Conservation (phyloP, 1,140 invertebrate species). For the Bombyx mori region DNA sequence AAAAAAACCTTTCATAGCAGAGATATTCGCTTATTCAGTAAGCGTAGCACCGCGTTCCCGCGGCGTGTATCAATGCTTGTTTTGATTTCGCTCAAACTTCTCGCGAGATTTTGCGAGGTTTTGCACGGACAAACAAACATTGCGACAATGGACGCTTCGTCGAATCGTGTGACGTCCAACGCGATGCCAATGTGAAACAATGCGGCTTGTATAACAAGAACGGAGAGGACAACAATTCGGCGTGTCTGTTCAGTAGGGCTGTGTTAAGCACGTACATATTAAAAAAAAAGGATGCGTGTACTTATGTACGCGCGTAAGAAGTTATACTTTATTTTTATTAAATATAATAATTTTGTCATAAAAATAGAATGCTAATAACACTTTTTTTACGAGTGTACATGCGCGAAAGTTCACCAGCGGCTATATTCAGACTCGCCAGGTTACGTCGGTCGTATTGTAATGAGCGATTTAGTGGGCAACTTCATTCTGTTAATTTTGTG, state of each 20-base stretch:
- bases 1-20: constrained; percentile 4
- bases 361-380: too few relatives aligned
- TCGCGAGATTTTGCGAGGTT: constrained; percentile 54
- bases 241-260: constrained; percentile 29
- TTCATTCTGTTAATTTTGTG: too few relatives aligned
- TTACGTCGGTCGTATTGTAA: too few relatives aligned
- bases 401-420: too few relatives aligned
- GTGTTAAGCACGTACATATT: too few relatives aligned
- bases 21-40: constrained; percentile 25
- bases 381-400: too few relatives aligned
- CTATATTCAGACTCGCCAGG: too few relatives aligned
- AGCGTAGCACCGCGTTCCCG: constrained; percentile 29
- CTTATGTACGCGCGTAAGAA: too few relatives aligned
- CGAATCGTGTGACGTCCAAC: constrained; percentile 52
- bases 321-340: too few relatives aligned
- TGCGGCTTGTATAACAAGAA: constrained; percentile 54
- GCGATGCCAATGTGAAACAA: constrained; percentile 62
- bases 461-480: too few relatives aligned
- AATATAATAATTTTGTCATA: too few relatives aligned
- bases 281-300: too few relatives aligned
- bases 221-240: constrained; percentile 33
- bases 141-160: constrained; percentile 60
- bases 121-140: constrained; percentile 56
- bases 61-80: constrained; percentile 30
- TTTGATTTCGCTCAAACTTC: constrained; percentile 34